Base-by-base conservation (phyloP, 1,140 invertebrate genomes). In the Hylaeus volcanicus region DNA sequence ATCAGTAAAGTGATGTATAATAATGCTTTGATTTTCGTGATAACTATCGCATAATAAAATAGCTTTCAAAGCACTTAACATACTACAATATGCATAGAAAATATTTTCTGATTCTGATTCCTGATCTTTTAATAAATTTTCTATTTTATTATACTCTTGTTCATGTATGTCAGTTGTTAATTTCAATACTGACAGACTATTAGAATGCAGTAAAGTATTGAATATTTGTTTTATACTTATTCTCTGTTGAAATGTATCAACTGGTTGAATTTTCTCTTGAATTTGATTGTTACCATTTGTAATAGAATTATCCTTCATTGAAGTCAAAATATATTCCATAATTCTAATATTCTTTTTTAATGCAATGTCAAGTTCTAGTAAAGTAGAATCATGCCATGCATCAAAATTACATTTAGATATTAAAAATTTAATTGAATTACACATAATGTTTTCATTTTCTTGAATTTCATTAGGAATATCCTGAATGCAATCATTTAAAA, bases 311-410 rank as follows among this genome's bases (percentile, higher is more conserved):
- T 60, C 51, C 43, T 74, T 74, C 12, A 56, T 80, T 64, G 73
- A 84, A n/a, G 87, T 78, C 55, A 91, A 53, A 45, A 93, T 89
- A 85, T 91, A 92, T 60, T 91, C 60, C 5, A 90, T 48, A 55
- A 89, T 81, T 53, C 81, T 81, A 26, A 91, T 11, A 73, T 90
- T 65, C 63, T 76, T 86, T 39, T 77, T 81, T 12, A 92, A 76
- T 2, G 60, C 68, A 1, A 48, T 45, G 61, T 88, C 81, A 1
- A 91, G 73, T 78, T 81, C 72, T 37, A 70, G 56, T n/a, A 91
- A 85, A 53, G 77, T 74, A 26, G 74, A 26, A 69, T 91, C 88
- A 12, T 82, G 66, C 2, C 41, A 83, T 63, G 43, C 5, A 69
- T 85, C 66, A n/a, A 79, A 61, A 26, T 82, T 72, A 66, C 84